A percentile compares a stretch with the other conserved stretches of the same genome.
phyloP scores from a whole-genome alignment of 1,140 invertebrate species.

The Neodiprion virginianus region DNA sequence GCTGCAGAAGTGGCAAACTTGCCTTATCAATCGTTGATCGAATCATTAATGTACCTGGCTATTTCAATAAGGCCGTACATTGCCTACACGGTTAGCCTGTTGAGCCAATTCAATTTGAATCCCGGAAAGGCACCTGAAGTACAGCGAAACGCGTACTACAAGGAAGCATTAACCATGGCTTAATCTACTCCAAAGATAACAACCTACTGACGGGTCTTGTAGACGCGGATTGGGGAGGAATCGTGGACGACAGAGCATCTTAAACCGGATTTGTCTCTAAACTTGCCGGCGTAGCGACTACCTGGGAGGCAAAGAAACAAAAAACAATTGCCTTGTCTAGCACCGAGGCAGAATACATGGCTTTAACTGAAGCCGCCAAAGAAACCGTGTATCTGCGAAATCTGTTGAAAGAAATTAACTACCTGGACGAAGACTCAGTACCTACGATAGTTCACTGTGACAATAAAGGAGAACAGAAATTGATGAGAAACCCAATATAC shows the following conservation, averaged over 20 bases:
- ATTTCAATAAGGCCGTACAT: slow-evolving; percentile 57
- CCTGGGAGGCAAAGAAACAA: slow-evolving; percentile 46
- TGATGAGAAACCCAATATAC: slow-evolving; percentile 46
- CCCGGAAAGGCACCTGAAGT: slow-evolving; percentile 15
- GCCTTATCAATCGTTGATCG: slow-evolving; percentile 34
- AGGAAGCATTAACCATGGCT: slow-evolving; percentile 25
- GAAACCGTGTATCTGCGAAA: slow-evolving; percentile 16
- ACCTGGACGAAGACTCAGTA: background rate
- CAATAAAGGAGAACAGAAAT: slow-evolving; percentile 42
- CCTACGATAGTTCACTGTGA: slow-evolving; percentile 23
- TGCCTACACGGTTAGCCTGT: slow-evolving; percentile 47
- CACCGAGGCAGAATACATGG: slow-evolving; percentile 50
- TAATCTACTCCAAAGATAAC: background rate
- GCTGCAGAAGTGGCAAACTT: background rate
- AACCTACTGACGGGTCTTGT: slow-evolving; percentile 27
- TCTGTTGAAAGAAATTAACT: background rate
- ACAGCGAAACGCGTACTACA: slow-evolving; percentile 39
- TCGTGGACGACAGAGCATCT: background rate
- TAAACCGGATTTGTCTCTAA: slow-evolving; percentile 29
- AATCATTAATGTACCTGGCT: slow-evolving; percentile 52
- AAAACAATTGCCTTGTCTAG: slow-evolving; percentile 42
- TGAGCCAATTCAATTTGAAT: slow-evolving; percentile 22
- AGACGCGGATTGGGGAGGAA: background rate
- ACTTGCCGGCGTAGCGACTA: slow-evolving; percentile 27
- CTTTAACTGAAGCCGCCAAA: slow-evolving; percentile 29